Evolutionary conservation across 2,888 invertebrate species (phyloP), one percentile per base, ranked within the genome.

Genomic region (Polymixis flavicincta): DNA sequence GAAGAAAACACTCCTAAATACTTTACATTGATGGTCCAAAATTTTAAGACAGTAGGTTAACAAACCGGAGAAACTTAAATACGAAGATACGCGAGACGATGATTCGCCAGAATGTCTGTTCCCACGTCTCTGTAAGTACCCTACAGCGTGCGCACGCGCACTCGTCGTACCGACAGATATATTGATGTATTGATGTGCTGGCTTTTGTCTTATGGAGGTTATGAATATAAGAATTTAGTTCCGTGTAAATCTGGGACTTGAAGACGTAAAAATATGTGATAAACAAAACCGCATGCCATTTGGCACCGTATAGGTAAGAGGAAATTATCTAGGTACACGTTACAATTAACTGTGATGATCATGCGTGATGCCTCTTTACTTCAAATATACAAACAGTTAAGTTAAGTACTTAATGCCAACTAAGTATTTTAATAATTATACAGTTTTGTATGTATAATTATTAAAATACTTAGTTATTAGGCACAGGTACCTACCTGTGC

Each of bases 81-180:
- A 61, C 37, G 48, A n/a, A 63, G 28, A 22, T n/a, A 25, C 32
- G 54, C 61, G 57, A 71, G 50, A 61, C 67, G 71, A 74, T 85
- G 76, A 79, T 66, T 80, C 61, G 77, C 60, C 63, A 64, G 37
- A 60, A 42, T 59, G 72, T 78, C 32, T 74, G 76, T 90, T 90
- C 89, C 84, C 90, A 89, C 88, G 87, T 68, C 60, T 67, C 50
- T 65, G 28, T 65, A 77, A 6, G 28, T 59, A 67, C 84, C 71
- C 54, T 65, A 68, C 72, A 68, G 61, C 60, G 22, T 61, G 67
- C 52, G 74, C 32, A 64, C 67, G 67, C 63, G 57, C 28, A 64
- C 67, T 65, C 63, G 57, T 67, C 45, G 4, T 28, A 68, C 25
- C 60, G n/a, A 50, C 42, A 63, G 80, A 78, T 78, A 45, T 48